Base-by-base conservation (phyloP, 2,797 vertebrate genomes). In the Sus cebifrons region DNA sequence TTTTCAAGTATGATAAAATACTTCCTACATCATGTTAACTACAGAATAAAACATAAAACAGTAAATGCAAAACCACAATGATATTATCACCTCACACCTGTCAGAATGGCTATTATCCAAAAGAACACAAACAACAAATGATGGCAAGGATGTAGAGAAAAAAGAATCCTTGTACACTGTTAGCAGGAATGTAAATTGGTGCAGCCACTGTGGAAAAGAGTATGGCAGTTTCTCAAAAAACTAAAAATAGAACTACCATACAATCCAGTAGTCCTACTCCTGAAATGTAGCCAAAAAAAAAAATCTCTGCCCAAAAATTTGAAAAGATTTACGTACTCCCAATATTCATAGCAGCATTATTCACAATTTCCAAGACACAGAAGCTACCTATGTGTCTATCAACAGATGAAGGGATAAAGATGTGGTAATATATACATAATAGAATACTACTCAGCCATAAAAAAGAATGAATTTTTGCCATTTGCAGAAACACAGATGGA, bases 1-100 rank as follows among this genome's bases (percentile, higher is more conserved):
- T n/a, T 82, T 94, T 14, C 91, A 96, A 93, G 17, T 74, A 64
- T 84, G 56, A n/a, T 12, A 70, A 93, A 92, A 44, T 88, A 73
- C 62, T 70, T 75, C 21, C 4, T 36, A 84, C 1, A 58, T 75
- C 17, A 49, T 27, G 25, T 29, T 82, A 86, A 88, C 29, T 74
- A 8, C 8, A 89, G 68, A 86, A 17, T 49, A 54, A 77, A 96
- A 78, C 12, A 56, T 27, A 54, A 56, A 56, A 11, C 54, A 56
- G 29, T 77, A 21, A 7, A 21, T 13, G 74, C 74, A 77, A 77
- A 77, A n/a, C 17, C 11, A 77, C 52, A 77, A 56, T 6, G 11
- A 29, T 17, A n/a, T 77, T 77, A 77, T 54, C 12, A 8, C 17
- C 74, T 32, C 29, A 77, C 49, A 56, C 74, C 74, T 77, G 29